Evolutionary conservation across 2,113 vertebrate species (phyloP).

Genomic region (Bubo bubo): DNA sequence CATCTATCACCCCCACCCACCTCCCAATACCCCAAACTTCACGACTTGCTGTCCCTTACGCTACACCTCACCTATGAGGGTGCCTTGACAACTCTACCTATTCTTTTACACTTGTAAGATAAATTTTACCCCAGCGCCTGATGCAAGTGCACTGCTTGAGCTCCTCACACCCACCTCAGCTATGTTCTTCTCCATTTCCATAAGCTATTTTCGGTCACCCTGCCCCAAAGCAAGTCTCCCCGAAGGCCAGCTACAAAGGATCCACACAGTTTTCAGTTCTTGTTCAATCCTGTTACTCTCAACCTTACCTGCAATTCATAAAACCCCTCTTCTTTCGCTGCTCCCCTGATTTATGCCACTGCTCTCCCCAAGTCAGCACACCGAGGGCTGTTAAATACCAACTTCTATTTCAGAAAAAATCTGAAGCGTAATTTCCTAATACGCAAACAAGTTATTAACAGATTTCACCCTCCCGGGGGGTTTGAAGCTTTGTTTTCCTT

Average conservation of each 20-base stretch:
- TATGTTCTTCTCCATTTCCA: fast-evolving
- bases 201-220: fast-evolving
- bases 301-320: too few species aligned
- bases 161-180: not conserved
- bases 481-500: not conserved
- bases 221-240: not conserved
- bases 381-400: fast-evolving
- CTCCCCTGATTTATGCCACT: fast-evolving
- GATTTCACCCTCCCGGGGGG: fast-evolving
- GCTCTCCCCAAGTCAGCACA: fast-evolving
- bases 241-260: fast-evolving
- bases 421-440: fast-evolving
- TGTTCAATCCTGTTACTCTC: not conserved
- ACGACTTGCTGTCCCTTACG: fast-evolving
- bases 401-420: not conserved
- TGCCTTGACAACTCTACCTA: fast-evolving
- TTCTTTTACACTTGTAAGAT: too few species aligned
- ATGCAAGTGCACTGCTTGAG: fast-evolving
- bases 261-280: fast-evolving
- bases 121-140: fast-evolving
- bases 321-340: not conserved
- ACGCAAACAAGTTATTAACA: fast-evolving
- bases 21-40: not conserved
- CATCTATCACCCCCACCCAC: too few species aligned
- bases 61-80: not conserved